phyloP scores from a whole-genome alignment of 2,888 invertebrate genomes.

The Diloba caeruleocephala region DNA sequence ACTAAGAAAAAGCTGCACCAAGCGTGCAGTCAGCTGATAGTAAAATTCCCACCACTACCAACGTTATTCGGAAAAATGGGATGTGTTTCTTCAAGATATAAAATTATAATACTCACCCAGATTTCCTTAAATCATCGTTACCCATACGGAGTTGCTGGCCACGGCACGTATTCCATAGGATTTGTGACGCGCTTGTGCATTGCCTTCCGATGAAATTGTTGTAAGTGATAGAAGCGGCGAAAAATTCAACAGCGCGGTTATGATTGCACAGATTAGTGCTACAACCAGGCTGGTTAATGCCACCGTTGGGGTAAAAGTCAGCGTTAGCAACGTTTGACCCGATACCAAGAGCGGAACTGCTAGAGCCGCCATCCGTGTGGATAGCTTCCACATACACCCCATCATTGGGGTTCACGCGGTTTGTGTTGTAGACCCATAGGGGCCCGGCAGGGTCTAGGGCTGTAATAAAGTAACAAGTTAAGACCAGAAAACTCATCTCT shows the following conservation, averaged over 20 bases:
- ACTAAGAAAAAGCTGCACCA: too few relatives aligned
- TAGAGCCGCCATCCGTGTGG: conserved; percentile 62
- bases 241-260: conserved; percentile 69
- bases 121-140: conserved; percentile 64
- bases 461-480: not conserved
- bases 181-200: conserved; percentile 59
- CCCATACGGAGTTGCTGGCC: conserved; percentile 65
- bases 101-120: conserved; percentile 65
- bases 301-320: conserved; percentile 90
- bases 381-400: conserved; percentile 72
- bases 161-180: conserved; percentile 62
- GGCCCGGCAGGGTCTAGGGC: conserved; percentile 53
- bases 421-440: conserved; percentile 62
- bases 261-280: conserved; percentile 67
- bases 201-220: conserved; percentile 64
- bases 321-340: conserved; percentile 81
- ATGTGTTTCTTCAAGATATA: too few relatives aligned
- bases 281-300: conserved; percentile 74
- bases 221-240: conserved; percentile 63
- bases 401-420: conserved; percentile 68
- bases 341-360: conserved; percentile 76
- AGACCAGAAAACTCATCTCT: too few relatives aligned
- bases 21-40: too few relatives aligned
- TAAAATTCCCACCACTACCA: too few relatives aligned
- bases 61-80: too few relatives aligned